Percentiles rank a stretch among this genome's conserved stretches.
phyloP scores from a whole-genome alignment of 2,113 vertebrate species.

The Leptosomus discolor region DNA sequence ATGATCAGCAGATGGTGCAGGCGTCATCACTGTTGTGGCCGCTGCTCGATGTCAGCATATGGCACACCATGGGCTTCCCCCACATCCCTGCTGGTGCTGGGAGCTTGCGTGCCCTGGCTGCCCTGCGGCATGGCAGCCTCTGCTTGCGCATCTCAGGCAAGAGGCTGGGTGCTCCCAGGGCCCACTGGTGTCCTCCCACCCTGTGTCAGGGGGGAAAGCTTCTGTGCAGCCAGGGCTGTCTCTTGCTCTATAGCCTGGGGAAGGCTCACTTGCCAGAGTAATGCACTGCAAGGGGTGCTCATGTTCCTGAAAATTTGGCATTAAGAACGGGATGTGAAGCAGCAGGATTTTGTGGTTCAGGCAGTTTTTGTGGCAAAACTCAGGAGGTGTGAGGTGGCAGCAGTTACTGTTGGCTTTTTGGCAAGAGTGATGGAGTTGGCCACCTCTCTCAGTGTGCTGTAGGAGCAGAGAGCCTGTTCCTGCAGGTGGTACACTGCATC shows the following conservation, averaged over 20 bases:
- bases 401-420: not conserved
- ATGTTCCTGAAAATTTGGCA: not conserved
- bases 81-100: not conserved
- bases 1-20: not conserved
- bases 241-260: not conserved
- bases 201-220: not conserved
- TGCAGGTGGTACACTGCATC: not conserved
- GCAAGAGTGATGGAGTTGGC: not conserved
- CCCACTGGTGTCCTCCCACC: not conserved
- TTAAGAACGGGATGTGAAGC: accelerated
- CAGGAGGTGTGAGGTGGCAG: not conserved
- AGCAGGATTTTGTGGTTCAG: not conserved
- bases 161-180: not conserved
- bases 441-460: not conserved
- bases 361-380: not conserved
- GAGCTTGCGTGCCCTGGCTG: not conserved
- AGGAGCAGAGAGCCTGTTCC: not conserved
- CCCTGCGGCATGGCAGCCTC: not conserved
- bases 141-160: not conserved
- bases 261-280: not conserved
- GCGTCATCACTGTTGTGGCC: not conserved
- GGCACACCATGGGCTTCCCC: not conserved
- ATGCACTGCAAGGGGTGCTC: not conserved
- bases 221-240: not conserved
- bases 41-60: slow-evolving; percentile 7